Conservation (phyloP, 2,113 vertebrate genomes). For the Cyprinus carpio region DNA sequence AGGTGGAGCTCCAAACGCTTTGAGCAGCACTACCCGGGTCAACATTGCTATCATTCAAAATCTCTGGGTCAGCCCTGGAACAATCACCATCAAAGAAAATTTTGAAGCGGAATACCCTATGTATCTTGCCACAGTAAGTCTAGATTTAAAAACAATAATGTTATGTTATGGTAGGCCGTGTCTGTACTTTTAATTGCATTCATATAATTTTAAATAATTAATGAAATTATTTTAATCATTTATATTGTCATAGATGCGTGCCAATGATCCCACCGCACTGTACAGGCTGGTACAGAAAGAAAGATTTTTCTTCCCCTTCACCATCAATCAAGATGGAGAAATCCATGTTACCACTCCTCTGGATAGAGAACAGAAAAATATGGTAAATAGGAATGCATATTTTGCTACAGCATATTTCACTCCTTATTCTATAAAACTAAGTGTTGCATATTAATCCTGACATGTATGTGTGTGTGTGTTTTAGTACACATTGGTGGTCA, state of each 20-base stretch:
- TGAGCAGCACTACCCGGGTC: slow-evolving; percentile 75
- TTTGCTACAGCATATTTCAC: neutral
- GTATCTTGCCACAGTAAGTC: slow-evolving; percentile 78
- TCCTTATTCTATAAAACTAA: neutral
- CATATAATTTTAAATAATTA: too few species aligned
- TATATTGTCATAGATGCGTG: slow-evolving; percentile 16
- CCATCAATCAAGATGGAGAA: slow-evolving; percentile 76
- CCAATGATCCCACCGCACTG: slow-evolving; percentile 80
- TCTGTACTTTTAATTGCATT: neutral
- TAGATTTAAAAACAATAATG: neutral
- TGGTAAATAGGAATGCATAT: slow-evolving; percentile 69
- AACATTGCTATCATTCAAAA: slow-evolving; percentile 80
- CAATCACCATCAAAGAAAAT: slow-evolving; percentile 79
- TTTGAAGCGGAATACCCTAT: slow-evolving; percentile 75
- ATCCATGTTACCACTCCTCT: slow-evolving; percentile 82
- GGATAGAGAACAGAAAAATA: slow-evolving; percentile 85
- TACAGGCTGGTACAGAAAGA: slow-evolving; percentile 82
- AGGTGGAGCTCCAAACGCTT: slow-evolving; percentile 70
- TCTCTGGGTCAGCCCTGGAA: slow-evolving; percentile 82
- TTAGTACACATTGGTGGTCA: slow-evolving; percentile 84
- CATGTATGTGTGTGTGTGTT: slow-evolving; percentile 51
- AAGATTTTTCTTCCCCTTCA: slow-evolving; percentile 82
- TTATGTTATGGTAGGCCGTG: neutral
- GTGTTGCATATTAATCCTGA: neutral
- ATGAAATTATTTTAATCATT: too few species aligned